phyloP scores from a whole-genome alignment of 2,888 invertebrate species.

The Dugesia japonica region DNA sequence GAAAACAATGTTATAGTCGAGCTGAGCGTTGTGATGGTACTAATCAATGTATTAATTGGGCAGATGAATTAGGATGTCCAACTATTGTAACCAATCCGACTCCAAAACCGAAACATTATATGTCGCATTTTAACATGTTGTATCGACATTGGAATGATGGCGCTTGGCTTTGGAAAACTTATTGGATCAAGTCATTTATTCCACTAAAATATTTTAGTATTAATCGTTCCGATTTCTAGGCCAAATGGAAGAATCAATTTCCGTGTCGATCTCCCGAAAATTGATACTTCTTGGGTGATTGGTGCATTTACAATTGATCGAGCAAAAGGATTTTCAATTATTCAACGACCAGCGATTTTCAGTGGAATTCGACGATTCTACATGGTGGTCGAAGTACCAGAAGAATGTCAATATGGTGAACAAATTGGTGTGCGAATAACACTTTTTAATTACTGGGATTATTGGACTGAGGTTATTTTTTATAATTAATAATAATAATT shows the following conservation, averaged over 20 bases:
- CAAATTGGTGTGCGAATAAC: slow-evolving; percentile 77
- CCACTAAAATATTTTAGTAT: background rate
- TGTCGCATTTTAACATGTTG: slow-evolving; percentile 48
- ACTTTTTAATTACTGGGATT: slow-evolving; percentile 78
- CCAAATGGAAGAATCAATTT: slow-evolving; percentile 46
- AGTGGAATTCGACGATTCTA: slow-evolving; percentile 61
- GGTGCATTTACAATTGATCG: slow-evolving; percentile 78
- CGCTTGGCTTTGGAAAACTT: slow-evolving; percentile 79
- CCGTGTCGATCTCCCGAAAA: slow-evolving; percentile 43
- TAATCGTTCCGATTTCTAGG: background rate
- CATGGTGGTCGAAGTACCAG: slow-evolving; percentile 80
- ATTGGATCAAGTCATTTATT: slow-evolving; percentile 46
- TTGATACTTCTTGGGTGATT: slow-evolving; percentile 61
- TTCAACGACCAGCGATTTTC: slow-evolving; percentile 61
- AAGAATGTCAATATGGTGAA: slow-evolving; percentile 67
- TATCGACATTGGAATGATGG: slow-evolving; percentile 79
- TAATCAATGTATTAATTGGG: slow-evolving; percentile 60
- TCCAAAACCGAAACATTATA: background rate
- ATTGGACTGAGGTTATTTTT: slow-evolving; percentile 39
- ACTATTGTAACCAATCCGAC: background rate
- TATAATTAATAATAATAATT: background rate
- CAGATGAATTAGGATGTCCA: slow-evolving; percentile 44
- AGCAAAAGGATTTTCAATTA: slow-evolving; percentile 68
- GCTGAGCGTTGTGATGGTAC: slow-evolving; percentile 63
- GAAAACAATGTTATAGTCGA: slow-evolving; percentile 58